phyloP scores from a whole-genome alignment of 2,888 invertebrate genomes.

The Watsonalla binaria region DNA sequence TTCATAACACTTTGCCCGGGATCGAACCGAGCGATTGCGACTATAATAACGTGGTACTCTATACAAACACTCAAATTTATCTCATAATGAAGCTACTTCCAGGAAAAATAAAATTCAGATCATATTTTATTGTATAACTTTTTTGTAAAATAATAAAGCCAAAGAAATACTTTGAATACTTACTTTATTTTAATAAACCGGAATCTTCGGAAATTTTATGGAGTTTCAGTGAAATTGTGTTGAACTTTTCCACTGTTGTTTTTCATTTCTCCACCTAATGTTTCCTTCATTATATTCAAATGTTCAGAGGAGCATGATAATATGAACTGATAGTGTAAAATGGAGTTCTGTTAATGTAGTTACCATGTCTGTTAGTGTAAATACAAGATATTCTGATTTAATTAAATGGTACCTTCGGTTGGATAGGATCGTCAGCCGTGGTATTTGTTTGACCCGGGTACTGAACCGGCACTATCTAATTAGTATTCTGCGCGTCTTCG shows the following conservation, averaged over 20 bases:
- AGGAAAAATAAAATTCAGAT: background rate
- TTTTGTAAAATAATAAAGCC: background rate
- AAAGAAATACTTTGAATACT: background rate
- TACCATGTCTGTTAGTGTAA: conserved; percentile 25
- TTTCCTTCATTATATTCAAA: background rate
- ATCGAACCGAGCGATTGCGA: too few species aligned
- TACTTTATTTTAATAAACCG: background rate
- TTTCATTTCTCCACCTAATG: background rate
- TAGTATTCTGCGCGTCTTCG: conserved; percentile 31
- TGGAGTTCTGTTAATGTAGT: conserved; percentile 10
- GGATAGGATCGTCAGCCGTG: conserved; percentile 4
- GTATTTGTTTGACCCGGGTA: conserved; percentile 29
- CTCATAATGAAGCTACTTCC: too few species aligned
- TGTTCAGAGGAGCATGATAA: background rate
- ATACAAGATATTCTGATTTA: conserved; percentile 36
- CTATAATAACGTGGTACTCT: too few species aligned
- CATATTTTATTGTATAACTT: background rate
- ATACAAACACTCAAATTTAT: too few species aligned
- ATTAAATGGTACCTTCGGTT: conserved; percentile 26
- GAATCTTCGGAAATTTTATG: background rate
- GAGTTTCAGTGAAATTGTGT: background rate
- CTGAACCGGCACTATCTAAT: conserved; percentile 22
- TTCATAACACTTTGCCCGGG: too few species aligned
- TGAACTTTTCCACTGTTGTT: background rate
- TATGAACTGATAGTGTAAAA: conserved; percentile 8